Evolutionary conservation across 2,888 invertebrate species (phyloP).

Genomic region (Papilio gigon): DNA sequence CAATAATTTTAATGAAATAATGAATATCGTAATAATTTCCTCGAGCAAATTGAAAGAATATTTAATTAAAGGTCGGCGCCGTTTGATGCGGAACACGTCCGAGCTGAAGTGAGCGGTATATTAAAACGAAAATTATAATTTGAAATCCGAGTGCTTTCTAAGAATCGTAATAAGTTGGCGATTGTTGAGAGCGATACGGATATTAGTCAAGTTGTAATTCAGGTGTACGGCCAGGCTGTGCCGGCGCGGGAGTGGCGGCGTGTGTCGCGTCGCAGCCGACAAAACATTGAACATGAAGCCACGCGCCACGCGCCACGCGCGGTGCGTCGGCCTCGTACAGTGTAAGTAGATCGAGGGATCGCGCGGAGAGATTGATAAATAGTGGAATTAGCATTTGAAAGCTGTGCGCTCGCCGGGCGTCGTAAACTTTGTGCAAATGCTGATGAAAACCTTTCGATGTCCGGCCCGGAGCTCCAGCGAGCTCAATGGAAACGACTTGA

Average conservation of each 20-base stretch:
- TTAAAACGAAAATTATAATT: background rate
- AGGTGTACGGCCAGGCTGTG: background rate
- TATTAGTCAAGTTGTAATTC: background rate
- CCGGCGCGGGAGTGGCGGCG: too few species aligned
- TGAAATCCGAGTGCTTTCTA: background rate
- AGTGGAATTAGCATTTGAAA: conserved; percentile 10
- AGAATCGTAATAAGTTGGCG: background rate
- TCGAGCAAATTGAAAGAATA: background rate
- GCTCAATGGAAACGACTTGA: conserved; percentile 6
- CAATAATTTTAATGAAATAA: background rate
- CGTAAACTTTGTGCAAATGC: conserved; percentile 10
- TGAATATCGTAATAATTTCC: conserved; percentile 3
- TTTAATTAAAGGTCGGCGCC: background rate
- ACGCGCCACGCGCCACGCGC: too few species aligned
- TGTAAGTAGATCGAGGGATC: conserved; percentile 11
- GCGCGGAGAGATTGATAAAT: conserved; percentile 4
- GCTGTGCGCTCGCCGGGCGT: background rate
- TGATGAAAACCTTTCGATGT: conserved; percentile 12
- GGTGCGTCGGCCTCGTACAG: too few species aligned
- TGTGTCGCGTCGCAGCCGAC: too few species aligned
- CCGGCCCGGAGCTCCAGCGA: background rate
- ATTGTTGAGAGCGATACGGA: background rate
- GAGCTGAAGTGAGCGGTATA: background rate
- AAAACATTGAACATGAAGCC: too few species aligned
- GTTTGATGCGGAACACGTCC: background rate